Percentiles rank a stretch among this genome's conserved stretches.
phyloP scores from a whole-genome alignment of 2,888 invertebrate genomes.

The Oasisia sp. region DNA sequence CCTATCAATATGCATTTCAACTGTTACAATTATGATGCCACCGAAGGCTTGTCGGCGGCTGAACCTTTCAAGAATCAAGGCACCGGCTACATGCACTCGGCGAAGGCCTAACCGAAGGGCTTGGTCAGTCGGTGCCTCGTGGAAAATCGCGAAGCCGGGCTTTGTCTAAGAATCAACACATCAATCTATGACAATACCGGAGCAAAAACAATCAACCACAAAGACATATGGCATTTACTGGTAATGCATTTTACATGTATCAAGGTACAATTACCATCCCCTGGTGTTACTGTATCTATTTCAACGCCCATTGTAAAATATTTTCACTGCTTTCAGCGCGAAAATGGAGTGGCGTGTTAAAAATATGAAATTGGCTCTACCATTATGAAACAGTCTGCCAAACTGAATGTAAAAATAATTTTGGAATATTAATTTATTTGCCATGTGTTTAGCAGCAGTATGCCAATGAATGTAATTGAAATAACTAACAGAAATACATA shows the following conservation, averaged over 20 bases:
- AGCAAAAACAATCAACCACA: background rate
- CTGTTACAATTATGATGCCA: background rate
- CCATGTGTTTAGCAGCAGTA: too few species aligned
- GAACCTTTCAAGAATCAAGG: background rate
- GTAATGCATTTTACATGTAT: background rate
- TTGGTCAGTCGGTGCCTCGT: background rate
- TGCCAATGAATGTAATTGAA: too few species aligned
- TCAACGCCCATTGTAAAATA: background rate
- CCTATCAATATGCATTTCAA: background rate
- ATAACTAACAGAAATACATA: too few species aligned
- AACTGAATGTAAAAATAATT: background rate
- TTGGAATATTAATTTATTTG: background rate
- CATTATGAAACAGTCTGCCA: slow-evolving; percentile 12
- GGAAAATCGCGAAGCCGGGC: background rate
- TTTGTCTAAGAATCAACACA: background rate
- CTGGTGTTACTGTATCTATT: background rate
- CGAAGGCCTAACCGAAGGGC: background rate
- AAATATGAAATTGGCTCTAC: background rate
- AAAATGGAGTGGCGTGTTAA: background rate
- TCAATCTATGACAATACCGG: background rate
- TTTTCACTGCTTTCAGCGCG: background rate
- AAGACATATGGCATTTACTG: background rate
- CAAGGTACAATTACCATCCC: slow-evolving; percentile 3
- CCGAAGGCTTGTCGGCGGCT: background rate
- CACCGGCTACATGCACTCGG: background rate